Evolutionary conservation across 2,888 invertebrate species (phyloP), one percentile per base, ranked within the genome.

Genomic region (Pheosia gnoma): DNA sequence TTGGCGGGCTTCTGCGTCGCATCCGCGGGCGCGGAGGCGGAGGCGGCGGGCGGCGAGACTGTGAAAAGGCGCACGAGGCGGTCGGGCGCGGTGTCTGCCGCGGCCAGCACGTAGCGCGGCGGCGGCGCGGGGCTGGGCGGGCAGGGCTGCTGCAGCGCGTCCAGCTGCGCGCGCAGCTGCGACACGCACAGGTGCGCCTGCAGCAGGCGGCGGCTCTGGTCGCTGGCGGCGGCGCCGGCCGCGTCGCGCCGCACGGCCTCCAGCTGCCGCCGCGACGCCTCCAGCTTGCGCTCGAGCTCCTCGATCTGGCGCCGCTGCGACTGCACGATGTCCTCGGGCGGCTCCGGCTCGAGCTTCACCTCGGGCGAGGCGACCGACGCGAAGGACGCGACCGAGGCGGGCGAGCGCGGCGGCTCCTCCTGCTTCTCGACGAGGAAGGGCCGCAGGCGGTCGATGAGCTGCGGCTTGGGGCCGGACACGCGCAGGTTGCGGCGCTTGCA

Each of bases 401-500:
- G 92, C 53, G 94, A 91, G 41, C 88, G 82, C 41, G 93, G 94
- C 62, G 93, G 83, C 55, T 93, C 89, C 58, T 94, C 94, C 36
- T 89, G 91, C 72, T 94, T 88, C 5, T 94, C 88, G 1, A 94
- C 79, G 59, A 95, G 80, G 84, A 95, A 97, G 0, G 97, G 97
- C 71, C 97, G 97, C 62, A 99, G 92, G 53, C 99, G 95, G 85
- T 99, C 98, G 63, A 99, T 97, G 53, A 99, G 92, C 84, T 98
- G 98, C 8, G 98, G 98, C 85, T 99, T 99, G 0, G 99, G 97
- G 0, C 99, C 99, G 10, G 99, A 99, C 0, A 99, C 99, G 5
- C 99, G 98, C 65, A 99, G 93, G 87, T 97, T 98, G 58, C 99
- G 95, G 63, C 97, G 96, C 88, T 99, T 99, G 77, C 99, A 95